Evolutionary conservation across 2,888 invertebrate genomes (phyloP), one percentile per base, ranked within the genome.

Genomic region (Ecdyonurus torrentis): DNA sequence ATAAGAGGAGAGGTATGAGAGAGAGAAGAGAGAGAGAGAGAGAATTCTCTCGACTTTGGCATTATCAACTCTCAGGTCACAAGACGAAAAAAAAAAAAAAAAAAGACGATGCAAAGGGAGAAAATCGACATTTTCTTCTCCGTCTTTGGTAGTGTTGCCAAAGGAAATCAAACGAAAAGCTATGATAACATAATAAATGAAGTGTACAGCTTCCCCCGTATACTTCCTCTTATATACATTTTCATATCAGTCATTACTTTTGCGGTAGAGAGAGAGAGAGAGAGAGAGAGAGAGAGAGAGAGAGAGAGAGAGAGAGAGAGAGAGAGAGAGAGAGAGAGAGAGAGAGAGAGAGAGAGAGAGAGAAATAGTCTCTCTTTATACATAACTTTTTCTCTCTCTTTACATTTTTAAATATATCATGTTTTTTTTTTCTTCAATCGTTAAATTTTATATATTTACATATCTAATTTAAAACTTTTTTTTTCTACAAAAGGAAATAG

Each of bases 101-200:
- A 24, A 52, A 22, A 23, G 22, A 24, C 15, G 19, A 19, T 2
- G 23, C 15, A 25, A 25, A 61, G n/a, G n/a, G n/a, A n/a, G n/a
- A n/a, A 37, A 37, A 37, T 37, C 37, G 37, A 37, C 37, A 37
- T n/a, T n/a, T n/a, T n/a, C n/a, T n/a, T n/a, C n/a, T n/a, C n/a
- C n/a, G n/a, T n/a, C 37, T 15, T 5, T 15, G 37, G 37, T 37
- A 15, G 37, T 10, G 62, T 24, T 53, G 58, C 62, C 58, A 55
- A 74, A 73, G 74, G 74, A 75, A 75, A 75, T 75, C 75, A 74
- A 72, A 75, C 75, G 75, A 75, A 75, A 75, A 73, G 72, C 65
- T 72, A 72, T 74, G 75, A 75, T 75, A 75, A 74, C 74, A 74
- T 75, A 75, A 75, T 75, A 75, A 75, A 75, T 75, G 74, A 75